phyloP scores from a whole-genome alignment of 2,888 invertebrate species.

The Blastobasis lacticolella region DNA sequence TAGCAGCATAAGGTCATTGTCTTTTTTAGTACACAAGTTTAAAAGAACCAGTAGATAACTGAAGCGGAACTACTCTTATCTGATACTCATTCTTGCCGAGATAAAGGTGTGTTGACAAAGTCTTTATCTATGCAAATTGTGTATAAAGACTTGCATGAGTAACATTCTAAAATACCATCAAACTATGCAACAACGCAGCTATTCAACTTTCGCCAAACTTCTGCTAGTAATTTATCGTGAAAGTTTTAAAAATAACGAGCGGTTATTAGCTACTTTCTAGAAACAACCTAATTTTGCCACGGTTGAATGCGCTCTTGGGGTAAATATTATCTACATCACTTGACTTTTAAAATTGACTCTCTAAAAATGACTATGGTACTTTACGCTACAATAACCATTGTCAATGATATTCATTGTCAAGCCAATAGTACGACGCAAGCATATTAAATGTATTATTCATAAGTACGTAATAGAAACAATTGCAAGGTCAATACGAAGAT shows the following conservation, averaged over 20 bases:
- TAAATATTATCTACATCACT: too few relatives aligned
- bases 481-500: conserved; percentile 9
- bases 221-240: background rate
- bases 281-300: too few relatives aligned
- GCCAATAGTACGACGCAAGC: background rate
- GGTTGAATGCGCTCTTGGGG: too few relatives aligned
- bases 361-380: too few relatives aligned
- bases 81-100: conserved; percentile 10
- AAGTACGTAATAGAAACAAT: conserved; percentile 6
- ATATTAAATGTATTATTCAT: conserved; percentile 6
- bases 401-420: conserved; percentile 2
- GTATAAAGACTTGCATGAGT: conserved; percentile 15
- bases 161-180: conserved; percentile 12
- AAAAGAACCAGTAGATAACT: conserved; percentile 1
- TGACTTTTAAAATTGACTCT: too few relatives aligned
- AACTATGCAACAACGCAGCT: too few relatives aligned
- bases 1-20: too few relatives aligned
- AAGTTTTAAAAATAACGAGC: background rate
- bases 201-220: too few relatives aligned
- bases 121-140: conserved; percentile 22
- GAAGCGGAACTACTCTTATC: conserved; percentile 25
- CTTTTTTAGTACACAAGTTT: too few relatives aligned
- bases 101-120: conserved; percentile 16
- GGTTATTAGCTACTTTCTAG: background rate
- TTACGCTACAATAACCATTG: too few relatives aligned